Base-by-base conservation (phyloP, 2,888 invertebrate species). In the Lycaena phlaeas region DNA sequence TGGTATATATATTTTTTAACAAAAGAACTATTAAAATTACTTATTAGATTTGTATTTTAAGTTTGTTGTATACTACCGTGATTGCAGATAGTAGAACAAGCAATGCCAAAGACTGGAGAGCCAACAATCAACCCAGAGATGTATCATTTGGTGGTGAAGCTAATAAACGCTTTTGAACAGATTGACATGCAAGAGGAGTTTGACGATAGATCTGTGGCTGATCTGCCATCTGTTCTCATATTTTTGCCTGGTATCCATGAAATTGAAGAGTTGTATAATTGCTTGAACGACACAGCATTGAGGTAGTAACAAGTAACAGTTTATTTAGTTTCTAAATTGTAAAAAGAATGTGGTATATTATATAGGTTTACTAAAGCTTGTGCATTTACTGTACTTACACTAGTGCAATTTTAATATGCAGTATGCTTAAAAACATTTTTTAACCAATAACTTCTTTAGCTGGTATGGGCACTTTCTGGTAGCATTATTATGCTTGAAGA, bases 161-260 rank as follows among this genome's bases (percentile, higher is more conserved):
- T 94, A 42, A 52, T 93, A 14, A 75, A 85, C 41, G 79, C 88
- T 1, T 89, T 94, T 54, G 91, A 93, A 57, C 69, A 66, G 3
- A 73, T 93, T 14, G 93, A 91, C 54, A 62, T 61, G 31, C 51
- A 62, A 4, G 87, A 87, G 42, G 78, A 79, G 4, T 64, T 63
- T 27, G 45, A 45, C 0, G 63, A 76, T 36, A 56, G 60, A 25
- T 50, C 51, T 1, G 56, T 58, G 40, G 67, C 59, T 1, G 73
- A 67, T 43, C 46, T 79, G 44, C 63, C 91, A 0, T 92, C 94
- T 2, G 93, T 96, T 12, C 85, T 98, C 0, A 88, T 97, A 40
- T 98, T 98, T 69, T 68, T 98, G 49, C 97, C 97, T 0, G 97
- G 96, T 31, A 88, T 95, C 39, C 78, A 88, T 54, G 96, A 96